These are phyloP conservation scores for Scatophagus argus DNA, from an alignment of 2,113 vertebrate genomes.

Conservation along the genomic window DNA sequence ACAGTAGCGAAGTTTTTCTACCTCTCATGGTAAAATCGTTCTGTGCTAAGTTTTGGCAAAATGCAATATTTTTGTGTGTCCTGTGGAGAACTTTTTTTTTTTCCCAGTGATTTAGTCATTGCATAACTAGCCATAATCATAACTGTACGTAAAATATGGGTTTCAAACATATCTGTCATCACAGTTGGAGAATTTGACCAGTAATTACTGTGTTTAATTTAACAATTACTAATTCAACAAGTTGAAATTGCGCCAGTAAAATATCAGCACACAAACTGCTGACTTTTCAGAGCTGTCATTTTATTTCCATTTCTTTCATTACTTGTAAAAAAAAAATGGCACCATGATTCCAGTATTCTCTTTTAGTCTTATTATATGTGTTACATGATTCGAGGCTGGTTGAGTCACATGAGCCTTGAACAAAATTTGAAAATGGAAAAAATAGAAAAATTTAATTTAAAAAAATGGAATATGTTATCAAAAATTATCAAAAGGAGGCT, in stretches of 20 bases:
- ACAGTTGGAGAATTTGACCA: constrained; percentile 50
- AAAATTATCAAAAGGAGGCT: neutral
- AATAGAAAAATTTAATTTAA: neutral
- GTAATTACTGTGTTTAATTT: constrained; percentile 65
- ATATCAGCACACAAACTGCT: constrained; percentile 43
- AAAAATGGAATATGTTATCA: neutral
- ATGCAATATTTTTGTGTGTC: constrained; percentile 25
- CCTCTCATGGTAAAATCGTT: constrained; percentile 25
- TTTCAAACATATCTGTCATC: constrained; percentile 63
- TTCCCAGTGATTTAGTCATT: constrained; percentile 57
- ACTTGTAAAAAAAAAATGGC: constrained; percentile 9
- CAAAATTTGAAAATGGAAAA: neutral
- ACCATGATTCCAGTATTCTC: neutral
- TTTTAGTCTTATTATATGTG: constrained; percentile 15
- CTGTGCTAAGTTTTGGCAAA: constrained; percentile 4
- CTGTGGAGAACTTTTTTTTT: constrained; percentile 12
- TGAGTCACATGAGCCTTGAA: neutral
- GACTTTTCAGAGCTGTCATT: constrained; percentile 44
- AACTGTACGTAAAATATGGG: constrained; percentile 39
- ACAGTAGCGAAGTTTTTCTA: neutral
- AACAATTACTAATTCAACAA: constrained; percentile 58
- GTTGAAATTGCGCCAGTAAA: constrained; percentile 45
- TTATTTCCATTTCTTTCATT: constrained; percentile 47
- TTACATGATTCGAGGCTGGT: neutral
- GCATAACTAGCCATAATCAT: constrained; percentile 42